A percentile compares a stretch with the other conserved stretches of the same genome.
phyloP scores from a whole-genome alignment of 2,797 vertebrate genomes.

The Gadopsis bispinosus region DNA sequence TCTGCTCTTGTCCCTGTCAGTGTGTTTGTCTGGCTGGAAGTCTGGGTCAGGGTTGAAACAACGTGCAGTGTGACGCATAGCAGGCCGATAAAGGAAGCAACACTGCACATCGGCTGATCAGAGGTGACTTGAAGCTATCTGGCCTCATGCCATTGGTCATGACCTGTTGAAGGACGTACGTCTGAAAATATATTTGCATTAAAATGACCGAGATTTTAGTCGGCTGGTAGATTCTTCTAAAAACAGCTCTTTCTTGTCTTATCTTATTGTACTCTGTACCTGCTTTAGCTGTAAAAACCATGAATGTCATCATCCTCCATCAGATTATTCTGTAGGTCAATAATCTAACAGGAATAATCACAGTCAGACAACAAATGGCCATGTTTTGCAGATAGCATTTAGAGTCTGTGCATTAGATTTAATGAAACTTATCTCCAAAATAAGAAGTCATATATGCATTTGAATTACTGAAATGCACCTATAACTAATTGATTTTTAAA shows the following conservation, averaged over 20 bases:
- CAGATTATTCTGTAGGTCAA: slow-evolving; percentile 21
- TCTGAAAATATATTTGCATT: slow-evolving; percentile 31
- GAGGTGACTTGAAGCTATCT: slow-evolving; percentile 49
- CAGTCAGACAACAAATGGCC: neutral
- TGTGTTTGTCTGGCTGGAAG: slow-evolving; percentile 47
- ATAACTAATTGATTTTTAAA: neutral
- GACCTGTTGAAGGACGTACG: slow-evolving; percentile 44
- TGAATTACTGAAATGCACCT: neutral
- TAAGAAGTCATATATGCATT: neutral
- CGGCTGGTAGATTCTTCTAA: neutral
- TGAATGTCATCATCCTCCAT: neutral
- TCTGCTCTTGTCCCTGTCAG: slow-evolving; percentile 30
- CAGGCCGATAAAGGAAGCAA: slow-evolving; percentile 59
- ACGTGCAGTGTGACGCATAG: slow-evolving; percentile 73
- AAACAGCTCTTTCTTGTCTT: neutral
- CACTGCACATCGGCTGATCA: slow-evolving; percentile 62
- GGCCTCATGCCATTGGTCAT: slow-evolving; percentile 48
- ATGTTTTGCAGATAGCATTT: neutral
- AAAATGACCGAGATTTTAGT: slow-evolving; percentile 8
- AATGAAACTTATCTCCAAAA: neutral
- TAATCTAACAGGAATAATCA: slow-evolving; percentile 19
- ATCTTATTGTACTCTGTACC: slow-evolving; percentile 38
- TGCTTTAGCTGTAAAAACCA: slow-evolving; percentile 40
- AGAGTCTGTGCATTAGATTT: neutral
- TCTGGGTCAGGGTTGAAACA: slow-evolving; percentile 72